Conservation (phyloP, 2,113 vertebrate genomes). For the Myiagra hebetior region DNA sequence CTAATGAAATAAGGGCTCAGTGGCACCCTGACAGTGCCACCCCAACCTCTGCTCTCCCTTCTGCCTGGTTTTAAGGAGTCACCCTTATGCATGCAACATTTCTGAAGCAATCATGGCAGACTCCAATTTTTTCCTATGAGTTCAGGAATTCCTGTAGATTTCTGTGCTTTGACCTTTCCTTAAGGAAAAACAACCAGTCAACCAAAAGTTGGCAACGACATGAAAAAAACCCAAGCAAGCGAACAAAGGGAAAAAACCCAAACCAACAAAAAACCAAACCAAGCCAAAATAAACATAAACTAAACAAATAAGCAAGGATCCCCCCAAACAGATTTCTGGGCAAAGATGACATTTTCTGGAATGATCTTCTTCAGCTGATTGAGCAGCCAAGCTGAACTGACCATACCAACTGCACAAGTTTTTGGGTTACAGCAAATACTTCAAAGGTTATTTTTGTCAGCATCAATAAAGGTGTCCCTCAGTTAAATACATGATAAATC, state of each 20-base stretch:
- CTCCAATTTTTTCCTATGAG: not conserved
- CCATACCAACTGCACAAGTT: not conserved
- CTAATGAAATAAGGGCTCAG: not conserved
- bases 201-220: not conserved
- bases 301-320: not conserved
- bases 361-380: not conserved
- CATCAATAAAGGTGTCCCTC: not conserved
- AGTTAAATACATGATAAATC: not conserved
- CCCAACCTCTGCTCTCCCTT: not conserved
- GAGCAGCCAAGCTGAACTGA: not conserved
- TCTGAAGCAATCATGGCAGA: not conserved
- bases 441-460: not conserved
- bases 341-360: not conserved
- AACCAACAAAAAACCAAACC: not conserved
- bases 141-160: not conserved
- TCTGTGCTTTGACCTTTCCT: not conserved
- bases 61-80: not conserved
- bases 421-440: not conserved
- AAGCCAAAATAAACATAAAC: not conserved
- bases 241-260: fast-evolving
- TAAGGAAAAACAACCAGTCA: not conserved
- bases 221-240: fast-evolving
- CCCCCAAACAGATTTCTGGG: not conserved
- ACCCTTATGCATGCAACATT: fast-evolving
- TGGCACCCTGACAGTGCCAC: fast-evolving